Evolutionary conservation across 2,888 invertebrate genomes (phyloP).

Genomic region (Chydorus sphaericus): DNA sequence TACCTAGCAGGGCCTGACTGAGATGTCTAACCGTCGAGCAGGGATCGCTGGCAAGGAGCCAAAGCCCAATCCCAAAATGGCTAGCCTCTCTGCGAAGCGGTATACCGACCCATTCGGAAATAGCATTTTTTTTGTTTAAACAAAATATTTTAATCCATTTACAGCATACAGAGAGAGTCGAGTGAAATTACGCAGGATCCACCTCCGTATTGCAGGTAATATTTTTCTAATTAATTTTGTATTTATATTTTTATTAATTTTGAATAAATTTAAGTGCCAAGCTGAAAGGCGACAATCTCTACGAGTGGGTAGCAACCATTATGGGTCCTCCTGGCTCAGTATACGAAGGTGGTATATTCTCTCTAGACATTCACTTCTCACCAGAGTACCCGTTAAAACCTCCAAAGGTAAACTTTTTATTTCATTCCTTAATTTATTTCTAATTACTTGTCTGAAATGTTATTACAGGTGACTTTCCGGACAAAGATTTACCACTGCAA

Average conservation of each 20-base stretch:
- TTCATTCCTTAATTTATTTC: no score
- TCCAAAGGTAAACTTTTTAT: constrained; percentile 83
- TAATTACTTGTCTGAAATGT: constrained; percentile 13
- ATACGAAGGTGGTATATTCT: constrained; percentile 96
- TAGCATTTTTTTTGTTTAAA: no score
- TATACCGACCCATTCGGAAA: constrained; percentile 21
- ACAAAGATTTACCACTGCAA: constrained; percentile 99
- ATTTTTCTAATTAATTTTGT: constrained; percentile 1
- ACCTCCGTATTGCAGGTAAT: constrained; percentile 82
- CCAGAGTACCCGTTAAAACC: constrained; percentile 97
- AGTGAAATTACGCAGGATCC: constrained; percentile 95
- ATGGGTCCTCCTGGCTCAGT: constrained; percentile 92
- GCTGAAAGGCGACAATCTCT: constrained; percentile 93
- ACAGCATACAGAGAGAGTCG: constrained; percentile 85
- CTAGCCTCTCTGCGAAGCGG: constrained; percentile 80
- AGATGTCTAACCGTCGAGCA: constrained; percentile 14
- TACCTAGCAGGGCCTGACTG: constrained; percentile 16
- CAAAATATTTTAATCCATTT: constrained; percentile 20
- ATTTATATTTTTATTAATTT: constrained; percentile 4
- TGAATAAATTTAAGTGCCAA: constrained; percentile 57
- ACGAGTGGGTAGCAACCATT: constrained; percentile 94
- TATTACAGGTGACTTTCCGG: constrained; percentile 61
- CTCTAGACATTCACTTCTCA: constrained; percentile 92
- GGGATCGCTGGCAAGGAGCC: constrained; percentile 19
- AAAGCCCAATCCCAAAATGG: constrained; percentile 66